Percentiles rank a stretch among this genome's conserved stretches.
phyloP scores from a whole-genome alignment of 2,888 invertebrate species.

The Heteromyza rotundicornis region DNA sequence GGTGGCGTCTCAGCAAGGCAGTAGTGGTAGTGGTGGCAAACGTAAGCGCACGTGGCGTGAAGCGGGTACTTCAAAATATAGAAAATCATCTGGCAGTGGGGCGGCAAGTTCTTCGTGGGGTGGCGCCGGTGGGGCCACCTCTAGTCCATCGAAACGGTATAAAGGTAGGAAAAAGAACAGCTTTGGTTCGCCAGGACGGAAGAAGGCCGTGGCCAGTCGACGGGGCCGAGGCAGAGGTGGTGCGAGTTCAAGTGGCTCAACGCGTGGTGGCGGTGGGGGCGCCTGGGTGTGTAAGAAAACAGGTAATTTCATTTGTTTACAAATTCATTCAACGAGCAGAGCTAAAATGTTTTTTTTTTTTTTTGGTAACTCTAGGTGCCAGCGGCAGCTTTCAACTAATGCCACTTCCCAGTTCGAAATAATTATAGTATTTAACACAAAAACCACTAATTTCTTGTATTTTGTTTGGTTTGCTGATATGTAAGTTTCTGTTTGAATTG shows the following conservation, averaged over 20 bases:
- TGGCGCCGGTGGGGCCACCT: constrained; percentile 13
- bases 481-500: too few species aligned
- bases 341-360: constrained; percentile 10
- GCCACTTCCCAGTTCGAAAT: constrained; percentile 56
- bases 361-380: constrained; percentile 32
- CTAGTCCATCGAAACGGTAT: constrained; percentile 30
- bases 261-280: constrained; percentile 11
- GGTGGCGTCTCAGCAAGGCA: constrained; percentile 35
- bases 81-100: constrained; percentile 24
- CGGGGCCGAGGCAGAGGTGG: constrained; percentile 4
- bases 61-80: constrained; percentile 36
- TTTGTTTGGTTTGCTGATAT: too few species aligned
- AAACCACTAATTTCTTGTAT: too few species aligned
- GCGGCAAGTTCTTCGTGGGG: constrained; percentile 33
- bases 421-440: too few species aligned
- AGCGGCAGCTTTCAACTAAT: constrained; percentile 51
- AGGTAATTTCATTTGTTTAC: constrained; percentile 22
- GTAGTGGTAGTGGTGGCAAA: constrained; percentile 44
- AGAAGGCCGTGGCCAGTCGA: constrained; percentile 21
- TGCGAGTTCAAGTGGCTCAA: constrained; percentile 18
- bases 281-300: constrained; percentile 51
- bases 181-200: constrained; percentile 19
- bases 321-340: background rate
- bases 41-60: constrained; percentile 50
- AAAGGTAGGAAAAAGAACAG: too few species aligned